Base-by-base conservation (phyloP, 2,797 vertebrate species). In the Pipistrellus pygmaeus region DNA sequence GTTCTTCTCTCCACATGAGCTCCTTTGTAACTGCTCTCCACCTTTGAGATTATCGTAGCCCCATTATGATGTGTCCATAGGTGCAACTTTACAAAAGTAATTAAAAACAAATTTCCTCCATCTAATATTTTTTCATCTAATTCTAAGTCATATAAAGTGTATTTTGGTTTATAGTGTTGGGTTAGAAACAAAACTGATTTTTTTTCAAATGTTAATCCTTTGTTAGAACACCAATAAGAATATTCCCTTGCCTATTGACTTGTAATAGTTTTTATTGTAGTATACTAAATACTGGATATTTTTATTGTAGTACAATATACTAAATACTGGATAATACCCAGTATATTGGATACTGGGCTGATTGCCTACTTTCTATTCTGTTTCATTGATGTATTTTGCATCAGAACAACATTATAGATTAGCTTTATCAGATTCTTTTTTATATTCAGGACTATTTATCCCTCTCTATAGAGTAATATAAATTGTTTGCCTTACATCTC, bases 121-220 rank as follows among this genome's bases (percentile, higher is more conserved):
- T 41, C n/a, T 71, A 60, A 62, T 83, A 76, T 44, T 76, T 89
- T 77, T 71, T 60, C 20, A 77, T 84, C 51, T 89, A 85, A 41
- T 75, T 93, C 27, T 93, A 72, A 91, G 35, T 69, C 17, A 44
- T 86, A 18, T 84, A n/a, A 86, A 84, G 9, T 73, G 0, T 81
- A 44, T 72, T 93, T 94, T 80, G 32, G 9, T 84, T 89, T 84
- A 68, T 62, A 81, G 23, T 48, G 30, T 86, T 96, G 53, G 30
- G 10, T 77, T 80, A 80, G 53, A 82, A 72, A 69, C 72, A 96
- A 60, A 75, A 51, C 12, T 76, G 23, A 51, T 51, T 95, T 88
- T 80, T 27, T 6, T 6, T 1, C 1, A 72, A 66, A 78, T 76
- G 48, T 44, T 88, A 68, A 90, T 55, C 10, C 57, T 60, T 32